These are phyloP conservation scores for Porites lutea DNA, from an alignment of 64 coral and sea anemone genomes.

Conservation along the genomic window DNA sequence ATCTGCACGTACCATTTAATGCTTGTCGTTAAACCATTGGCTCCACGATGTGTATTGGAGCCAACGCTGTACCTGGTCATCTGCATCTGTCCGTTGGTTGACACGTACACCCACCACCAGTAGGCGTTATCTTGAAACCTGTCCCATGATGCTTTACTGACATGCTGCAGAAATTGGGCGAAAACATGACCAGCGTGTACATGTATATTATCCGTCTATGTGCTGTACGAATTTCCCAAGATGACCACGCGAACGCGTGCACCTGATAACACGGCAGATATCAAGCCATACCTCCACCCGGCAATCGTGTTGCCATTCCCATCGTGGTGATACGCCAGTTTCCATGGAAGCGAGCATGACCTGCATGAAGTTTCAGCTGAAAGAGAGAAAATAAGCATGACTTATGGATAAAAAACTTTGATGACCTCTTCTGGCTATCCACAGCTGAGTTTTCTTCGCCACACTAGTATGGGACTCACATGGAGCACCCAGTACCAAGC, in stretches of 20 bases:
- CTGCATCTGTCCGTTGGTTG: slow-evolving; percentile 66
- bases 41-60: slow-evolving; percentile 63
- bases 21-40: slow-evolving; percentile 25
- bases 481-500: no score
- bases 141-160: slow-evolving; percentile 87
- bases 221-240: slow-evolving; percentile 17
- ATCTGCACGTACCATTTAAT: slow-evolving; percentile 77
- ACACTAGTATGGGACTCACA: no score
- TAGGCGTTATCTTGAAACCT: slow-evolving; percentile 82
- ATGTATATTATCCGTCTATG: slow-evolving; percentile 72
- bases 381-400: neutral
- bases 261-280: slow-evolving; percentile 77
- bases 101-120: slow-evolving; percentile 85
- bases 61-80: slow-evolving; percentile 89
- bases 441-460: no score
- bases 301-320: slow-evolving; percentile 21
- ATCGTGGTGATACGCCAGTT: slow-evolving; percentile 69
- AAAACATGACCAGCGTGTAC: slow-evolving; percentile 63
- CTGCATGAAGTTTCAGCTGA: neutral
- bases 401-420: no score
- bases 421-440: no score
- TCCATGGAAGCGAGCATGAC: slow-evolving; percentile 55
- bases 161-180: slow-evolving; percentile 79
- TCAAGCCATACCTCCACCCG: slow-evolving; percentile 58
- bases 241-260: slow-evolving; percentile 76